phyloP scores from a whole-genome alignment of 2,888 invertebrate species.

The Dasypogon diadema region DNA sequence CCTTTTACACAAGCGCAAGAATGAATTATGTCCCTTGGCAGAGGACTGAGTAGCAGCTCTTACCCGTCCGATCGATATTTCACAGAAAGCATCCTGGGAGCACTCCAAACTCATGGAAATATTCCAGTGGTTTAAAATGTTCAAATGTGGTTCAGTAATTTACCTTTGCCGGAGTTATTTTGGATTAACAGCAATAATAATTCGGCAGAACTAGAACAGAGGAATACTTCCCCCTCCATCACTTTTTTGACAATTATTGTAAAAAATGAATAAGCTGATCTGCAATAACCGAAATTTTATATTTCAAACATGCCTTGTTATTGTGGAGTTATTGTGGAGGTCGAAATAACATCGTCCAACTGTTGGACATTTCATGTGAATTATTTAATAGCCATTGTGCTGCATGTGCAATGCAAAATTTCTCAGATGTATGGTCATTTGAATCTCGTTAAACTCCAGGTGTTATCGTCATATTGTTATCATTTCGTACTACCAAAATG shows the following conservation, averaged over 20 bases:
- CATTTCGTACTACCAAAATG: background rate
- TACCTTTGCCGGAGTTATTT: background rate
- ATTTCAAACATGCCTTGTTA: too few species aligned
- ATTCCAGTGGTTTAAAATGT: conserved; percentile 20
- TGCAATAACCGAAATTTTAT: too few species aligned
- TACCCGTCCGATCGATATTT: conserved; percentile 52
- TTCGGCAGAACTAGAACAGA: too few species aligned
- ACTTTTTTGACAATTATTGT: too few species aligned
- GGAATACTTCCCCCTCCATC: too few species aligned
- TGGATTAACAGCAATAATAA: background rate
- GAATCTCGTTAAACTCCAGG: background rate
- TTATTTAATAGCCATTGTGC: too few species aligned
- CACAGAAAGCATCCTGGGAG: conserved; percentile 38
- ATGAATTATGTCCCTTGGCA: conserved; percentile 52
- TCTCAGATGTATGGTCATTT: too few species aligned
- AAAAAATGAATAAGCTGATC: too few species aligned
- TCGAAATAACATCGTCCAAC: too few species aligned
- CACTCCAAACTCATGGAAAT: conserved; percentile 11
- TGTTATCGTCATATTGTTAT: background rate
- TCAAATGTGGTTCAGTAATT: conserved; percentile 10
- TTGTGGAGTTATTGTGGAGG: too few species aligned
- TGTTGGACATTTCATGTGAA: background rate
- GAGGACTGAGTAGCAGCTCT: conserved; percentile 8
- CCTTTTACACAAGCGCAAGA: conserved; percentile 52
- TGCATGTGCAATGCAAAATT: too few species aligned